Conservation (phyloP, 2,797 vertebrate genomes). For the Spea hammondii region DNA sequence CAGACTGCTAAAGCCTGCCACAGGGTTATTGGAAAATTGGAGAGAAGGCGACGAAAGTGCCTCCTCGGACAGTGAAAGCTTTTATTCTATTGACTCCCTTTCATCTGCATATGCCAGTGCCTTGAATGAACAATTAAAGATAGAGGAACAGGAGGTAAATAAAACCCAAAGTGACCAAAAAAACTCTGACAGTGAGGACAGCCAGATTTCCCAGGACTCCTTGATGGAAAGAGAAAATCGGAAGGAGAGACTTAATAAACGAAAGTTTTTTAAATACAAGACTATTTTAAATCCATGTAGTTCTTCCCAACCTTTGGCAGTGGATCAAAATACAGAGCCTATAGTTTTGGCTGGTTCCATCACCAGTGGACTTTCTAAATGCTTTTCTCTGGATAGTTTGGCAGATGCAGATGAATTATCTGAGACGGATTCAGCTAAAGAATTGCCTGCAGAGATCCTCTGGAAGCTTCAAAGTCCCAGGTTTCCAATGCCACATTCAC, state of each 20-base stretch:
- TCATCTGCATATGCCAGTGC: conserved; percentile 76
- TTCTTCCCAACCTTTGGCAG: conserved; percentile 48
- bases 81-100: conserved; percentile 89
- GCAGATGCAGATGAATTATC: conserved; percentile 61
- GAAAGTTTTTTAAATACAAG: conserved; percentile 53
- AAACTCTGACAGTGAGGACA: conserved; percentile 83
- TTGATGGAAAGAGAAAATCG: conserved; percentile 66
- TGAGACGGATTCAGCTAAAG: conserved; percentile 64
- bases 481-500: conserved; percentile 42
- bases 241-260: conserved; percentile 54
- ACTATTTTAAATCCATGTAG: conserved; percentile 37
- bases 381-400: conserved; percentile 66
- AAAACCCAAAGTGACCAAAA: conserved; percentile 61
- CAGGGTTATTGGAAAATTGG: conserved; percentile 64
- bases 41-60: conserved; percentile 68
- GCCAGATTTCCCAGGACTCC: conserved; percentile 90
- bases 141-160: conserved; percentile 64
- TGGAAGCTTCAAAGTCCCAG: conserved; percentile 68
- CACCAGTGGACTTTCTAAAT: conserved; percentile 53
- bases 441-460: conserved; percentile 74
- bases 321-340: conserved; percentile 52
- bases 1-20: conserved; percentile 55
- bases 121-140: conserved; percentile 68
- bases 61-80: conserved; percentile 84
- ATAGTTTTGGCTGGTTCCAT: conserved; percentile 39